Conservation (phyloP, 2,888 invertebrate species). For the Rhamnusium bicolor region DNA sequence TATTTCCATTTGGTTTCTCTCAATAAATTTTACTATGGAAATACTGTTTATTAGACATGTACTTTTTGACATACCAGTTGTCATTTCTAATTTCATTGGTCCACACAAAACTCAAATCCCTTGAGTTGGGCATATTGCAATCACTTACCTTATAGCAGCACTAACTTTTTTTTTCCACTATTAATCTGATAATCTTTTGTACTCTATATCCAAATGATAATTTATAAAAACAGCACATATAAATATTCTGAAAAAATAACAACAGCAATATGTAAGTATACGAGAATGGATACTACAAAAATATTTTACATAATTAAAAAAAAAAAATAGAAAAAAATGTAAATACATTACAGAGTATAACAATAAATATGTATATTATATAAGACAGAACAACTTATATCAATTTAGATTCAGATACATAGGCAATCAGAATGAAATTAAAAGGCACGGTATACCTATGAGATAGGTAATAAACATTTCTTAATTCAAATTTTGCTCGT, state of each 20-base stretch:
- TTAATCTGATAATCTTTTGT: neutral
- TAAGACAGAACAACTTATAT: neutral
- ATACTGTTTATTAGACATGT: too few relatives aligned
- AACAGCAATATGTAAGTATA: neutral
- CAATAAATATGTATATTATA: slow-evolving; percentile 7
- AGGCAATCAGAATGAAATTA: neutral
- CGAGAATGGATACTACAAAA: slow-evolving; percentile 14
- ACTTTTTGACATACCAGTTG: too few relatives aligned
- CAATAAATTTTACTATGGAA: too few relatives aligned
- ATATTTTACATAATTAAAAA: neutral
- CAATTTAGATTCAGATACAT: neutral
- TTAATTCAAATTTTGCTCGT: slow-evolving; percentile 12
- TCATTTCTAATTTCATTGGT: too few relatives aligned
- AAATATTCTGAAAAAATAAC: slow-evolving; percentile 5
- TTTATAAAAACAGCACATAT: slow-evolving; percentile 7
- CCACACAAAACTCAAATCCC: too few relatives aligned
- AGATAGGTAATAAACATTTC: neutral
- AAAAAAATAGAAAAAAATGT: neutral
- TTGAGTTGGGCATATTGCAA: too few relatives aligned
- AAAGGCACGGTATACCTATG: slow-evolving; percentile 16
- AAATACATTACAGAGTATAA: slow-evolving; percentile 14
- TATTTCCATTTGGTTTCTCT: too few relatives aligned
- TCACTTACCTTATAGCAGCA: too few relatives aligned
- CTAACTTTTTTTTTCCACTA: too few relatives aligned
- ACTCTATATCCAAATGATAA: neutral